Conservation (phyloP, 2,113 vertebrate species). For the Rana temporaria region DNA sequence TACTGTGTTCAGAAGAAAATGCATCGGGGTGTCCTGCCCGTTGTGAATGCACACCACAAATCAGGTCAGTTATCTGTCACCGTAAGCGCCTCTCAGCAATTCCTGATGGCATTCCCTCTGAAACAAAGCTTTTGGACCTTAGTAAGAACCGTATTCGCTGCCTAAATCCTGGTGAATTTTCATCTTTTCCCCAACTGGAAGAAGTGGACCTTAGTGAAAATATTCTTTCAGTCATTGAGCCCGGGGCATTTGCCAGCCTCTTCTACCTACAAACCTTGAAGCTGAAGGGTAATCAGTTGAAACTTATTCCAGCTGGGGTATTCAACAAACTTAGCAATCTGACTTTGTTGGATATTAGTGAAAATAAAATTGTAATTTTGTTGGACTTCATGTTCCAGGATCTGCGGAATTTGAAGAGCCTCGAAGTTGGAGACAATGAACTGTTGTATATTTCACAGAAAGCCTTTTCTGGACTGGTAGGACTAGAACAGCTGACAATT, state of each 20-base stretch:
- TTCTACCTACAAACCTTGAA: conserved; percentile 82
- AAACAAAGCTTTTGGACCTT: conserved; percentile 88
- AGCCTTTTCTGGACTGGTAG: conserved; percentile 89
- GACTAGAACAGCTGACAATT: conserved; percentile 87
- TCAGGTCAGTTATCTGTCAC: conserved; percentile 84
- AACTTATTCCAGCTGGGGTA: conserved; percentile 89
- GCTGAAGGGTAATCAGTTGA: conserved; percentile 89
- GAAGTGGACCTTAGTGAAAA: conserved; percentile 95
- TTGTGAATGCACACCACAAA: conserved; percentile 83
- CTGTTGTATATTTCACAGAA: conserved; percentile 95
- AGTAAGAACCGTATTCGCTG: conserved; percentile 93
- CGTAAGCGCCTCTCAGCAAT: conserved; percentile 85
- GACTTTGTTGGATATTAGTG: conserved; percentile 91
- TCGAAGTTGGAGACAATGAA: conserved; percentile 95
- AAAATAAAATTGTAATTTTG: conserved; percentile 94
- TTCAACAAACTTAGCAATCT: conserved; percentile 91
- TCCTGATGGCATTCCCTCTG: conserved; percentile 87
- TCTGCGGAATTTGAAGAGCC: conserved; percentile 80
- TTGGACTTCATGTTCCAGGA: conserved; percentile 95
- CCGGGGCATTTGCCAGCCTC: conserved; percentile 88
- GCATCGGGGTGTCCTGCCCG: conserved; percentile 81
- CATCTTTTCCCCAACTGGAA: conserved; percentile 81
- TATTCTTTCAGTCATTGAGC: conserved; percentile 89
- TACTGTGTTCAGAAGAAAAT: conserved; percentile 60
- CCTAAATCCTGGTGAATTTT: conserved; percentile 87